phyloP scores from a whole-genome alignment of 2,888 invertebrate genomes.

The Notocelia uddmanniana region DNA sequence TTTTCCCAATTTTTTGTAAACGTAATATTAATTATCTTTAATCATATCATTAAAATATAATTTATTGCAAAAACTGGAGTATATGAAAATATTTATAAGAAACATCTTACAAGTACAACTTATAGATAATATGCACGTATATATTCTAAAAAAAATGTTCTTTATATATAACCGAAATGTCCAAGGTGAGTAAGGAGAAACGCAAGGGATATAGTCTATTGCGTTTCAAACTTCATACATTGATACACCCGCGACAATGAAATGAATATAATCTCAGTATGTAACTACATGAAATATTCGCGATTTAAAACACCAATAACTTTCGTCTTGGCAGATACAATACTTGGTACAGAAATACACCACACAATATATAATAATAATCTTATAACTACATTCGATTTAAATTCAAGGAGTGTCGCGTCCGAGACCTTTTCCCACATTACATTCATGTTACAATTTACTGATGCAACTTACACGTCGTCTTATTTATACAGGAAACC shows the following conservation, averaged over 20 bases:
- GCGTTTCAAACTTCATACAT: neutral
- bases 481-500: neutral
- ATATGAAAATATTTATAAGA: constrained; percentile 24
- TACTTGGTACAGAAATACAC: neutral
- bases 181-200: neutral
- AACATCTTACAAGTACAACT: neutral
- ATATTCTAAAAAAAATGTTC: too few species aligned
- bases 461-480: neutral
- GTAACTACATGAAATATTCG: neutral
- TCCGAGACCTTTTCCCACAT: neutral
- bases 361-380: neutral
- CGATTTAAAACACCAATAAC: neutral
- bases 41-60: constrained; percentile 2
- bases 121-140: too few species aligned
- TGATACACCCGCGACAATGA: neutral
- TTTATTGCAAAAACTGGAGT: constrained; percentile 22
- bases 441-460: neutral
- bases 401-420: constrained; percentile 1
- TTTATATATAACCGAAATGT: neutral
- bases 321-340: neutral
- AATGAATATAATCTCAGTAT: neutral
- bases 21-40: too few species aligned
- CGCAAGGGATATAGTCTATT: neutral
- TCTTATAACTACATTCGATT: constrained; percentile 4
- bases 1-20: neutral